These are phyloP conservation scores for Rallus limicola DNA, from an alignment of 2,113 vertebrate species.

Conservation along the genomic window DNA sequence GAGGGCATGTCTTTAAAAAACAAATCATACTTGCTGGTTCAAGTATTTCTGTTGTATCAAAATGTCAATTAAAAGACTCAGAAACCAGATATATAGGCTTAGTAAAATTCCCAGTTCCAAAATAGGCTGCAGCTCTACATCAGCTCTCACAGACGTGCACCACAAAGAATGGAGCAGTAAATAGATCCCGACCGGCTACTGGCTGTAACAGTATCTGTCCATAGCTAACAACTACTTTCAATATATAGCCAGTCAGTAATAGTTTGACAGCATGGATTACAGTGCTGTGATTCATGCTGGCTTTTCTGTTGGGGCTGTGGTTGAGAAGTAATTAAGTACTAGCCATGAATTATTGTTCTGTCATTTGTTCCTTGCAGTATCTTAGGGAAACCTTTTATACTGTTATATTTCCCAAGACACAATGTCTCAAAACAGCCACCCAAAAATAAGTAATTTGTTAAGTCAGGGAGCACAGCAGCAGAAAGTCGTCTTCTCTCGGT, in stretches of 20 bases:
- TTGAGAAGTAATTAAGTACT: background rate
- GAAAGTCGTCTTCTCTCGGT: background rate
- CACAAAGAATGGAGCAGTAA: background rate
- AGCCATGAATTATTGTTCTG: background rate
- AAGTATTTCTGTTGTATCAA: background rate
- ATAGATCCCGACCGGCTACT: background rate
- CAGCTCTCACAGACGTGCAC: background rate
- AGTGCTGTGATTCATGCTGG: background rate
- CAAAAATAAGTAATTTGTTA: background rate
- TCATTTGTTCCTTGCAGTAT: background rate
- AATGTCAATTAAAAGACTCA: background rate
- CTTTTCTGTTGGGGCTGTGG: background rate
- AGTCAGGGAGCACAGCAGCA: background rate
- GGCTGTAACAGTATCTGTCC: background rate
- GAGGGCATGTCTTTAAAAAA: background rate
- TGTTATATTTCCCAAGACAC: background rate
- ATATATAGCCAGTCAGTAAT: background rate
- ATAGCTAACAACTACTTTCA: background rate
- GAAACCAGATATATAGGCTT: background rate
- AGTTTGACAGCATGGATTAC: background rate
- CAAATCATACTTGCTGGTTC: background rate
- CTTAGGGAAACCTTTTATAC: background rate
- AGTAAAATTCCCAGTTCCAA: background rate
- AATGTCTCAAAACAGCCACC: background rate
- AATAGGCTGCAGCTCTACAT: background rate